Conservation (phyloP, 2,797 vertebrate species). For the Sternotherus odoratus region DNA sequence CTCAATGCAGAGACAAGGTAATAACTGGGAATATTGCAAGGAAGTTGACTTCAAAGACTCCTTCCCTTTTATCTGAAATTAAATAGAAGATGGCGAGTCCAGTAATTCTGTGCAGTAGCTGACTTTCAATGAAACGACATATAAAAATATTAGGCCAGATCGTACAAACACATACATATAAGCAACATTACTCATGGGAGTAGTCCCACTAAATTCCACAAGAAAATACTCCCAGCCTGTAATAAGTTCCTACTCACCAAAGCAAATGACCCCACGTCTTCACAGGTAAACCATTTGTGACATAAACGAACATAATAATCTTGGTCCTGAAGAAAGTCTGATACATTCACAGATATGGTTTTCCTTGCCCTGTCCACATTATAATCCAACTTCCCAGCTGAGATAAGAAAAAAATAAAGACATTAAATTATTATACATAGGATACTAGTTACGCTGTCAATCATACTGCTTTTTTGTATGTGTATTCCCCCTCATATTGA, state of each 20-base stretch:
- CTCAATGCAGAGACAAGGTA: conserved; percentile 92
- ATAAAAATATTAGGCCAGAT: background rate
- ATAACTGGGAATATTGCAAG: conserved; percentile 77
- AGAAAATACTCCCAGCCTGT: background rate
- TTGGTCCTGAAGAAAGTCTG: conserved; percentile 75
- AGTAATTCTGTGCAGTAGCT: background rate
- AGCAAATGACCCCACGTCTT: conserved; percentile 73
- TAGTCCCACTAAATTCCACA: background rate
- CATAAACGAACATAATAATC: conserved; percentile 90
- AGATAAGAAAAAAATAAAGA: conserved; percentile 20
- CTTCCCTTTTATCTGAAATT: conserved; percentile 86
- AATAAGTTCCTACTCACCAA: conserved; percentile 80
- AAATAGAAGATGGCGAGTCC: conserved; percentile 17
- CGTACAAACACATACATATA: background rate
- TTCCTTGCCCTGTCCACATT: conserved; percentile 79
- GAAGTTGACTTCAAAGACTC: conserved; percentile 73
- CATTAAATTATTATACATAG: background rate
- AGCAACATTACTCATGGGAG: background rate
- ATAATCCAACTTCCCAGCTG: conserved; percentile 86
- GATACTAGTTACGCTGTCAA: background rate
- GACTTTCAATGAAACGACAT: background rate
- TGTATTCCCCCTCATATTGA: background rate
- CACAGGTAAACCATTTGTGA: conserved; percentile 84
- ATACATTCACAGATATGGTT: conserved; percentile 82
- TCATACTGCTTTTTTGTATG: background rate